A percentile compares a stretch with the other conserved stretches of the same genome.
Conservation (phyloP, 2,888 invertebrate genomes). For the Spilosoma lubricipeda region DNA sequence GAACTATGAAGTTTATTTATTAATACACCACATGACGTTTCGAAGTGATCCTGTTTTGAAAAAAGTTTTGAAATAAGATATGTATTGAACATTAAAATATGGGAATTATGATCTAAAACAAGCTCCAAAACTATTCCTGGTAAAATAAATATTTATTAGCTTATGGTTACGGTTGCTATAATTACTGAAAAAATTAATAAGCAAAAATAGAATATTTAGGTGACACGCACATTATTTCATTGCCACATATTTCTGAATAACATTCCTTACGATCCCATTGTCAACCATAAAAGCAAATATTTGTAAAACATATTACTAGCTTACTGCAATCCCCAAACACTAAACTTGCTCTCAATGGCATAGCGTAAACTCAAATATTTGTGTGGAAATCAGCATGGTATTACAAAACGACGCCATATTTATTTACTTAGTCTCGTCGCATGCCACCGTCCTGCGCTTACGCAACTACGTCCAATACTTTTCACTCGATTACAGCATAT, state of each 20-base stretch:
- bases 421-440: conserved; percentile 34
- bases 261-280: neutral
- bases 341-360: conserved; percentile 13
- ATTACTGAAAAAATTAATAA: neutral
- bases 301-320: conserved; percentile 9
- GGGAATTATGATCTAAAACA: neutral
- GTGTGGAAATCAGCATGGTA: conserved; percentile 10
- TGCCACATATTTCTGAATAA: neutral
- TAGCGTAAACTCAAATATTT: conserved; percentile 19
- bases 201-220: too few species aligned
- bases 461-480: conserved; percentile 62
- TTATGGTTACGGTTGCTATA: neutral
- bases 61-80: too few species aligned
- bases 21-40: neutral
- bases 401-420: conserved; percentile 22
- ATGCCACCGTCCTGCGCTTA: conserved; percentile 60
- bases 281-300: conserved; percentile 11
- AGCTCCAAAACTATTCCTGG: neutral
- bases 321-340: conserved; percentile 15
- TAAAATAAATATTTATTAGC: neutral
- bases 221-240: neutral
- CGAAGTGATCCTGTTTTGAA: neutral
- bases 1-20: conserved; percentile 15
- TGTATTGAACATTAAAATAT: neutral
- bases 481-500: conserved; percentile 67